Evolutionary conservation across 2,888 invertebrate species (phyloP), one percentile per base, ranked within the genome.

Genomic region (Standfussiana lucernea): DNA sequence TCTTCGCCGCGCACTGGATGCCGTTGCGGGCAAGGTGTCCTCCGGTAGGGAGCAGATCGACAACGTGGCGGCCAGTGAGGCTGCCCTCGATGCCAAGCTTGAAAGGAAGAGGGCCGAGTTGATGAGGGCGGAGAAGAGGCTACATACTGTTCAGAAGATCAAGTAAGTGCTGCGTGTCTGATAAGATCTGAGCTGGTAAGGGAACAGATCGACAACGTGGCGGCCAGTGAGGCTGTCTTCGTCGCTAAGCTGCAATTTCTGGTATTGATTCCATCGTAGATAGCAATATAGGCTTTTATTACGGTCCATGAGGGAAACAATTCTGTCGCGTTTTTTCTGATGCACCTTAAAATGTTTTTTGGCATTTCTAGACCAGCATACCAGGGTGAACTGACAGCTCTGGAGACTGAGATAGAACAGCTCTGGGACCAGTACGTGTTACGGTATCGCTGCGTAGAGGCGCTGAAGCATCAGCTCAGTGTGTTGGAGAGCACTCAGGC

Each of bases 141-240:
- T 99, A 67, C 98, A 98, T 90, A 99, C 99, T 0, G 97, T 99
- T 88, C 99, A 99, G 95, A 99, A 99, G 97, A 99, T 99, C 84
- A 98, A 99, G 98, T 98, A 86, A 92, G 93, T 56, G 28, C 10
- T 72, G 28, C n/a, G 53, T 72, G 72, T 24, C 45, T 24, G 15
- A 21, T 56, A 56, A 56, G 56, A 13, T 56, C 56, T 28, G 28
- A 56, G 56, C 28, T 28, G 28, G 56, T 56, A 15, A 56, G 56
- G 15, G 13, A 56, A 13, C 56, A 56, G 2, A 28, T 28, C 28
- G 28, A 10, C 24, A 24, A 53, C 53, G 53, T 28, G 28, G 1
- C 1, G 10, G 13, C 28, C 4, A 53, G n/a, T 50, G 8, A 47
- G 24, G 24, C 8, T 24, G 50, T 24, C 24, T 10, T 50, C 24